These are phyloP conservation scores for Sinocyclocheilus rhinocerous DNA, from an alignment of 2,113 vertebrate species.

Conservation along the genomic window DNA sequence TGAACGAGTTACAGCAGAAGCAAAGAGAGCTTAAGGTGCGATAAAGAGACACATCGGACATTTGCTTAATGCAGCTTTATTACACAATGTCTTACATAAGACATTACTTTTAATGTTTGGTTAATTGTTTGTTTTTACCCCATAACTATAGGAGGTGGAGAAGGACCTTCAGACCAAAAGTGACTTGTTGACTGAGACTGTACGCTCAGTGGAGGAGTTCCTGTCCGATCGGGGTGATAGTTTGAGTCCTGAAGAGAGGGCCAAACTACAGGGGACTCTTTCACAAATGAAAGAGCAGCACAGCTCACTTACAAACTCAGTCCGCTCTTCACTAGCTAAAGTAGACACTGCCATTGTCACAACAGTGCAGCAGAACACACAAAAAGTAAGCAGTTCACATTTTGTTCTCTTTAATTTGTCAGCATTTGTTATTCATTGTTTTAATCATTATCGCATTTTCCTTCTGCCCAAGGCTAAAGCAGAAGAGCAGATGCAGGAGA, in stretches of 20 bases:
- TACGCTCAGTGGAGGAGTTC: slow-evolving; percentile 87
- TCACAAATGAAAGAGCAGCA: slow-evolving; percentile 84
- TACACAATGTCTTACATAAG: neutral
- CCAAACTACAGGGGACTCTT: slow-evolving; percentile 78
- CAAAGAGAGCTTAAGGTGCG: slow-evolving; percentile 86
- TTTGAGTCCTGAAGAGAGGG: slow-evolving; percentile 81
- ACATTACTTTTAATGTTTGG: neutral
- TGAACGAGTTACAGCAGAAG: slow-evolving; percentile 80
- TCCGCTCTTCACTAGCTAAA: slow-evolving; percentile 78
- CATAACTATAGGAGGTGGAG: slow-evolving; percentile 81
- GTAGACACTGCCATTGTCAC: slow-evolving; percentile 82
- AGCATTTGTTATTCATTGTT: neutral
- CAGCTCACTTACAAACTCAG: slow-evolving; percentile 76
- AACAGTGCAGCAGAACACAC: slow-evolving; percentile 88
- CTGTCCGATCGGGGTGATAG: slow-evolving; percentile 82
- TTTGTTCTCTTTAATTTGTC: neutral
- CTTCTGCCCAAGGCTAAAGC: slow-evolving; percentile 83
- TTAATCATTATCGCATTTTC: neutral
- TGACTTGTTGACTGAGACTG: slow-evolving; percentile 75
- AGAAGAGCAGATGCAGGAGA: slow-evolving; percentile 88
- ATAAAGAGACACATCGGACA: neutral
- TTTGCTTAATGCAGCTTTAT: neutral
- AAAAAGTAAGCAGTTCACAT: slow-evolving; percentile 78
- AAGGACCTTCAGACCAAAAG: slow-evolving; percentile 80
- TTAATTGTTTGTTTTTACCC: neutral